phyloP scores from a whole-genome alignment of 2,888 invertebrate species.

The Boloria euphrosyne region DNA sequence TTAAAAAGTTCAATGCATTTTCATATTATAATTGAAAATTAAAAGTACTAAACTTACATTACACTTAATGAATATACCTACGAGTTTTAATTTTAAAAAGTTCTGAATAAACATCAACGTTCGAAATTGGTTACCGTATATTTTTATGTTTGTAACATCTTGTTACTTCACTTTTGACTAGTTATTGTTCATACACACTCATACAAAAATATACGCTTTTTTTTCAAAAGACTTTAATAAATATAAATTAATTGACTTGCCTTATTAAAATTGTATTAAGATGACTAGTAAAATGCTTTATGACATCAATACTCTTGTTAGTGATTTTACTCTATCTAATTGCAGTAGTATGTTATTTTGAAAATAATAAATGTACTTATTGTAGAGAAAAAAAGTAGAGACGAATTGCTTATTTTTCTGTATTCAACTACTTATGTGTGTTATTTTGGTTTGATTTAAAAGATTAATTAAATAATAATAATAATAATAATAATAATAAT shows the following conservation, averaged over 20 bases:
- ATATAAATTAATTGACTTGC: conserved; percentile 45
- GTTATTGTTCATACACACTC: conserved; percentile 31
- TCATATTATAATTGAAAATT: too few species aligned
- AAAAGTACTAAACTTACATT: not conserved
- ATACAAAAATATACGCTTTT: not conserved
- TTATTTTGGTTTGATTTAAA: too few species aligned
- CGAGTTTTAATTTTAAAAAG: not conserved
- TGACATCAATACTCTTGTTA: not conserved
- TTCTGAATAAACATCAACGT: not conserved
- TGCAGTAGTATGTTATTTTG: too few species aligned
- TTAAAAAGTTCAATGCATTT: too few species aligned
- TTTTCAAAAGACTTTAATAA: conserved; percentile 36
- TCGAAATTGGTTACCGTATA: conserved; percentile 17
- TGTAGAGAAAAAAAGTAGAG: too few species aligned
- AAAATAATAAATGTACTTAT: too few species aligned
- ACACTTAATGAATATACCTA: not conserved
- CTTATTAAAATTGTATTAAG: conserved; percentile 41
- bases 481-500: too few species aligned
- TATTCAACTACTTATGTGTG: too few species aligned
- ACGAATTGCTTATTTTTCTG: too few species aligned
- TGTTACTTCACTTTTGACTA: conserved; percentile 48
- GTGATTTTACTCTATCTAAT: not conserved
- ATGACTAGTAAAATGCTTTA: conserved; percentile 23
- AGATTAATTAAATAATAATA: too few species aligned
- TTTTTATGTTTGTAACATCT: conserved; percentile 49